phyloP scores from a whole-genome alignment of 2,797 vertebrate species.

The Pipistrellus nathusii region DNA sequence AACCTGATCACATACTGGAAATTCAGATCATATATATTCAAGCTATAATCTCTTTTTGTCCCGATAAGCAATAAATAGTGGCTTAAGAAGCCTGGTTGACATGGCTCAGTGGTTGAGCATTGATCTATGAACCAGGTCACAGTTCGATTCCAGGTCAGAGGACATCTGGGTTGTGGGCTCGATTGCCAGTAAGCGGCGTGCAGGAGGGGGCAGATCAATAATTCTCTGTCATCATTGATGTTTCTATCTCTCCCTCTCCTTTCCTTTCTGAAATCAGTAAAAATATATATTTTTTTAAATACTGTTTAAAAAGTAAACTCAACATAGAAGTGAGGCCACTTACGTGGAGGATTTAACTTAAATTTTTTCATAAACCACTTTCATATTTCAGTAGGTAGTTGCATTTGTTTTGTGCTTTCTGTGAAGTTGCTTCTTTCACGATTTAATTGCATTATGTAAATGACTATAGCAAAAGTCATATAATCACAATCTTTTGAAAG shows the following conservation, averaged over 20 bases:
- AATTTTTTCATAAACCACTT: not conserved
- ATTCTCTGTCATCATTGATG: no score
- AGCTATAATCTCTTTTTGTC: not conserved
- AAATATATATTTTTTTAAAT: no score
- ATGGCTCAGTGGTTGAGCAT: no score
- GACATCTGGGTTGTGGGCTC: no score
- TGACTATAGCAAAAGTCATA: not conserved
- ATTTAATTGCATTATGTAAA: not conserved
- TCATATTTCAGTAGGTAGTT: not conserved
- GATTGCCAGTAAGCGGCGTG: no score
- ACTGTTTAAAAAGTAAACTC: not conserved
- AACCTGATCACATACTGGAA: slow-evolving; percentile 65
- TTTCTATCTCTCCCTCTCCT: no score
- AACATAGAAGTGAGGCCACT: not conserved
- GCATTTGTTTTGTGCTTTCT: not conserved
- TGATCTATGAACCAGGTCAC: no score
- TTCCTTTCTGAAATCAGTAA: no score
- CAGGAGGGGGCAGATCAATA: no score
- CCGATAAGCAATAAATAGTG: not conserved
- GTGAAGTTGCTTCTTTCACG: not conserved
- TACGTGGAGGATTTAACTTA: not conserved
- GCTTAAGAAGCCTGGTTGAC: no score
- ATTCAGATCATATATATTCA: not conserved
- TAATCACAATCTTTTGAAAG: not conserved
- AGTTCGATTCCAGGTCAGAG: no score